A percentile compares a stretch with the other conserved stretches of the same genome.
These are phyloP conservation scores for Heliangelus exortis DNA, from an alignment of 2,797 vertebrate species.

Conservation along the genomic window DNA sequence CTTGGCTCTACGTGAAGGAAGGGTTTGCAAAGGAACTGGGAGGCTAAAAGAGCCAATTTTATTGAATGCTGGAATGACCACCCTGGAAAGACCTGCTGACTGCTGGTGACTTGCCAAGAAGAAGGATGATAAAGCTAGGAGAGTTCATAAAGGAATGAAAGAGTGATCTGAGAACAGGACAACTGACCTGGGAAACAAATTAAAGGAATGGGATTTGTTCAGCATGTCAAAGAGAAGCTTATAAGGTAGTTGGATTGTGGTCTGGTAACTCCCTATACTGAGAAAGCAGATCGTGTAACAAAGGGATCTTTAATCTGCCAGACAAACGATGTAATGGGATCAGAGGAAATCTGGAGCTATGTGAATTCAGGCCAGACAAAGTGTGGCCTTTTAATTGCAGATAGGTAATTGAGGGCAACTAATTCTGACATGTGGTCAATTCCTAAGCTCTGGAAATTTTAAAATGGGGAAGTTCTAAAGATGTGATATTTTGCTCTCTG, in stretches of 20 bases:
- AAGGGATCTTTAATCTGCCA: not conserved
- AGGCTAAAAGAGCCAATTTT: not conserved
- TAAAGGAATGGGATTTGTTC: not conserved
- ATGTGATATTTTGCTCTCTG: not conserved
- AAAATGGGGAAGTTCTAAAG: not conserved
- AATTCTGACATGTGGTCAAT: not conserved
- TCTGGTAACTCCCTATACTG: not conserved
- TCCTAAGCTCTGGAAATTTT: not conserved
- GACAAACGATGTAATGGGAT: slow-evolving; percentile 8
- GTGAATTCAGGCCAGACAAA: not conserved
- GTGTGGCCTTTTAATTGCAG: not conserved
- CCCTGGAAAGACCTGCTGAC: not conserved
- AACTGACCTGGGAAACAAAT: not conserved
- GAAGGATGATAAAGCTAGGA: not conserved
- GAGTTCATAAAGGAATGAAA: not conserved
- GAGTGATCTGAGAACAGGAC: not conserved
- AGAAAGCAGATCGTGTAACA: slow-evolving; percentile 35
- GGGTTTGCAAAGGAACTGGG: not conserved
- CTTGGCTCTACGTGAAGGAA: not conserved
- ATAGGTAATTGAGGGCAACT: not conserved
- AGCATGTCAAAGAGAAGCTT: not conserved
- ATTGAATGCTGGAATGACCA: not conserved
- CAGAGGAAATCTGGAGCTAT: slow-evolving; percentile 21
- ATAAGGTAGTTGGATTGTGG: not conserved
- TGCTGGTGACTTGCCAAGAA: not conserved